Conservation (phyloP, 2,113 vertebrate genomes). For the Mustela lutreola region DNA sequence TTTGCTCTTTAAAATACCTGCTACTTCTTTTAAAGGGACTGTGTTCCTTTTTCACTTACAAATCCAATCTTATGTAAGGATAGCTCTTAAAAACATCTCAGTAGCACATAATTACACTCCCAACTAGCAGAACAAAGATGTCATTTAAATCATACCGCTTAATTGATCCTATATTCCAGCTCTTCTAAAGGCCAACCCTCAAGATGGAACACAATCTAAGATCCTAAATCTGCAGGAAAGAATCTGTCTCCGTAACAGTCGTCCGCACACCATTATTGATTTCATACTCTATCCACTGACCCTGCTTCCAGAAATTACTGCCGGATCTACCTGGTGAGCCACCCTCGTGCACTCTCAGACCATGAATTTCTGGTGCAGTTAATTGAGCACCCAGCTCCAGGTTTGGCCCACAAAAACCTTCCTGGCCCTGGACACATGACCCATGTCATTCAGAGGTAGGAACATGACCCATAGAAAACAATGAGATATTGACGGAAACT, state of each 20-base stretch:
- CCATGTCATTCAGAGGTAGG: neutral
- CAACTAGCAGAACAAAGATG: neutral
- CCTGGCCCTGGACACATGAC: neutral
- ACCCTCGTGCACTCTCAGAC: neutral
- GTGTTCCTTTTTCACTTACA: slow-evolving; percentile 36
- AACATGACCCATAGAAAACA: neutral
- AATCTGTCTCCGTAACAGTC: neutral
- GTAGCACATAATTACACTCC: neutral
- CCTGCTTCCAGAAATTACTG: neutral
- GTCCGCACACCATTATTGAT: neutral
- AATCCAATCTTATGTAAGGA: slow-evolving; percentile 22
- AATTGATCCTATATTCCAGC: neutral
- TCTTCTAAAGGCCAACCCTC: neutral
- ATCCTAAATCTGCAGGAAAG: neutral
- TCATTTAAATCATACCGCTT: neutral
- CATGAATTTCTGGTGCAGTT: neutral
- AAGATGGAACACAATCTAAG: neutral
- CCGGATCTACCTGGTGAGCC: neutral
- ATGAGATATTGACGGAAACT: neutral
- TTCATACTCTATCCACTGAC: neutral
- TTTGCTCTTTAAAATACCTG: slow-evolving; percentile 69
- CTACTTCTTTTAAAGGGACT: slow-evolving; percentile 44
- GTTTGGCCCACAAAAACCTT: neutral
- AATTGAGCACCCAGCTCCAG: neutral
- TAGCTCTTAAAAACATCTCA: slow-evolving; percentile 30